Base-by-base conservation (phyloP, 2,113 vertebrate species). In the Chitala chitala region DNA sequence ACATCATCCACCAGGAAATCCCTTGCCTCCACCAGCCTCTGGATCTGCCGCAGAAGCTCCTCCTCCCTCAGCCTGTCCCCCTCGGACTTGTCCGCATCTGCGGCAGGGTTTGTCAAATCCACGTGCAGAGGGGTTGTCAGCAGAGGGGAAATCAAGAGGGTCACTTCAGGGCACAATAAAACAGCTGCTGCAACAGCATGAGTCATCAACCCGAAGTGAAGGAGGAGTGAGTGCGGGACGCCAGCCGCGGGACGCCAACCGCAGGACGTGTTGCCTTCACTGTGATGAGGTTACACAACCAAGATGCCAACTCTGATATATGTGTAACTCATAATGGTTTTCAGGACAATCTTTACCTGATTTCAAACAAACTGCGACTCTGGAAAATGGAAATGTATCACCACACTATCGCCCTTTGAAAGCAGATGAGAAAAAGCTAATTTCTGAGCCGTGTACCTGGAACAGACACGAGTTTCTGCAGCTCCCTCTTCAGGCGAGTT, bases 1-100 rank as follows among this genome's bases (percentile, higher is more conserved):
- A 94, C 91, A 2, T 96, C 94, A 0, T 96, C 94, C 86, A 96
- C 94, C 42, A 95, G 84, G 83, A 93, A 96, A 83, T 96, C 94
- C 77, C 93, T 86, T 0, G 92, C 93, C 81, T 96, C 94, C 68
- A 96, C 94, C 79, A 95, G 86, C 82, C 95, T 95, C 75, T 94
- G 93, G 76, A 95, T 94, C 83, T 92, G 93, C 66, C 91, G 92
- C 54, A 95, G 86, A 0, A 96, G 88, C 33, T 94, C 91, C n/a
- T 93, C 92, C 63, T 95, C 94, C 50, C 79, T 90, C 82, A 92
- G 90, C 26, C 87, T 87, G 80, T 93, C 89, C 70, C 94, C 92
- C 0, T 79, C 86, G 40, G 91, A 93, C 73, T 94, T 95, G 72
- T 94, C 90, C 0, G 90, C 93, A 80, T 96, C 94, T 96, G 85